Conservation (phyloP, 2,888 invertebrate species). For the Dorcus parallelipipedus region DNA sequence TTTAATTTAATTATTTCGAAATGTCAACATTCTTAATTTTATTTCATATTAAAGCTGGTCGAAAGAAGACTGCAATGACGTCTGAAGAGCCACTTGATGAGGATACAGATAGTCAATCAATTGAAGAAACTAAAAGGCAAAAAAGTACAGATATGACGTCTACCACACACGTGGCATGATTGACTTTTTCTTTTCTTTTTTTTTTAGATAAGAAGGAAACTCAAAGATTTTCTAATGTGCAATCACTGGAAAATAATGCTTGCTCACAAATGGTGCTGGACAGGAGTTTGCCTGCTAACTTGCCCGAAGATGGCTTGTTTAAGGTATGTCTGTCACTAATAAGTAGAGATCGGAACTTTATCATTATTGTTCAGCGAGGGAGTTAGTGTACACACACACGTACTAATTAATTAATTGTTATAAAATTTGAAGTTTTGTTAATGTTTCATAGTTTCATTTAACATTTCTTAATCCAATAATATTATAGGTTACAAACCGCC, state of each 20-base stretch:
- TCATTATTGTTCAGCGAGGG: too few relatives aligned
- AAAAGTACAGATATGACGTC: not conserved
- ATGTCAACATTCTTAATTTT: too few relatives aligned
- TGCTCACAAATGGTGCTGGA: constrained; percentile 25
- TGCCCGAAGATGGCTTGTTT: constrained; percentile 60
- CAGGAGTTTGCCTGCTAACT: constrained; percentile 48
- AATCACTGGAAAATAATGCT: not conserved
- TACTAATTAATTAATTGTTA: too few relatives aligned
- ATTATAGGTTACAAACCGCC: too few relatives aligned
- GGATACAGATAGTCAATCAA: not conserved
- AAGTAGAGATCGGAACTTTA: too few relatives aligned
- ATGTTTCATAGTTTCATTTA: too few relatives aligned
- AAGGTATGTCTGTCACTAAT: constrained; percentile 48
- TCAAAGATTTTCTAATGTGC: not conserved
- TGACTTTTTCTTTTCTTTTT: not conserved
- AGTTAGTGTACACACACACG: too few relatives aligned
- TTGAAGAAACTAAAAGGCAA: not conserved
- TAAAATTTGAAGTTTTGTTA: too few relatives aligned
- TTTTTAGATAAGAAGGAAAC: not conserved
- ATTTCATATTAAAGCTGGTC: too few relatives aligned
- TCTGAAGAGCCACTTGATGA: not conserved
- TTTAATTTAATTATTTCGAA: not conserved
- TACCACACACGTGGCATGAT: too few relatives aligned
- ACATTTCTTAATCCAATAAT: too few relatives aligned
- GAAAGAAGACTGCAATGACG: not conserved